These are phyloP conservation scores for Deilephila porcellus DNA, from an alignment of 2,888 invertebrate genomes.

Conservation along the genomic window DNA sequence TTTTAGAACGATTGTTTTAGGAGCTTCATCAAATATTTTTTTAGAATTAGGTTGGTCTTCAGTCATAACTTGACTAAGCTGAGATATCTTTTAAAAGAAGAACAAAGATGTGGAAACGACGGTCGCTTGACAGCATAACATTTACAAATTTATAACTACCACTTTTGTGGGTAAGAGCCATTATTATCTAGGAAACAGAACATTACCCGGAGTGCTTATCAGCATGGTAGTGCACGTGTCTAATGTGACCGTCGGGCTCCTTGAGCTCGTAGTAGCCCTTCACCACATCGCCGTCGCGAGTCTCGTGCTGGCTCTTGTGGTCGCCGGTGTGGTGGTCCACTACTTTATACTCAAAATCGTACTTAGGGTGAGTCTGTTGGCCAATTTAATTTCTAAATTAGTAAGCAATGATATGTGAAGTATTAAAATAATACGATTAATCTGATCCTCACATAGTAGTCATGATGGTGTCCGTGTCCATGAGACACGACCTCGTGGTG, in stretches of 20 bases:
- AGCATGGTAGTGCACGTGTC: constrained; percentile 48
- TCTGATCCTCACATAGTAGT: constrained; percentile 46
- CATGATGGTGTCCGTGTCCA: constrained; percentile 40
- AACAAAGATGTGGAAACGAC: too few relatives aligned
- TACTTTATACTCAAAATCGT: constrained; percentile 76
- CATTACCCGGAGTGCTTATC: constrained; percentile 41
- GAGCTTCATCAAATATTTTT: too few relatives aligned
- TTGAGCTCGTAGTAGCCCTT: constrained; percentile 64
- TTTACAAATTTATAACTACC: background rate
- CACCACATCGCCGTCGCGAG: constrained; percentile 82
- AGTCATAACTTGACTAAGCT: too few relatives aligned
- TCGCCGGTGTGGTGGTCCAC: constrained; percentile 80
- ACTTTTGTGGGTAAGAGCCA: background rate
- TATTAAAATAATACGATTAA: background rate
- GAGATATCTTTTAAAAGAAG: too few relatives aligned
- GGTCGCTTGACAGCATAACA: background rate
- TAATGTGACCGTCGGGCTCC: constrained; percentile 65
- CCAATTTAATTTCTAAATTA: background rate
- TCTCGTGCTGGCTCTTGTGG: constrained; percentile 78
- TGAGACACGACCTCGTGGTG: constrained; percentile 42
- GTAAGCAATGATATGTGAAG: background rate
- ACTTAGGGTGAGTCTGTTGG: constrained; percentile 51
- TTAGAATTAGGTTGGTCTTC: too few relatives aligned
- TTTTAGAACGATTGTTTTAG: too few relatives aligned
- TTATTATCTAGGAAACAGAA: constrained; percentile 10